Evolutionary conservation across 1,140 invertebrate species (phyloP), one percentile per base, ranked within the genome.

Genomic region (Lepidurus apus): DNA sequence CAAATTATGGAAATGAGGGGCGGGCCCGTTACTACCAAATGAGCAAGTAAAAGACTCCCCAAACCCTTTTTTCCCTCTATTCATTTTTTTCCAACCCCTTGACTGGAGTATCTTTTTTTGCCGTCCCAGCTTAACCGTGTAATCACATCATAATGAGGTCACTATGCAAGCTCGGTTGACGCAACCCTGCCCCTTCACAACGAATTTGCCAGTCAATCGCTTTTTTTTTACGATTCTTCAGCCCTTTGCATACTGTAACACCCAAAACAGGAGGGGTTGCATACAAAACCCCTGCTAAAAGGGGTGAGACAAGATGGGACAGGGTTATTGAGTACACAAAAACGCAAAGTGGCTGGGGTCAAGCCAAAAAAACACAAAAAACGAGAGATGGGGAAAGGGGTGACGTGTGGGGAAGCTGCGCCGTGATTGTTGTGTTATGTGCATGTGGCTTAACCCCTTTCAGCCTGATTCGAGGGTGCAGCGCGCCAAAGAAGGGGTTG

Each of bases 101-200:
- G 21, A 65, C 53, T n/a, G 21, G 53, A 65, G 53, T 21, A 65
- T 65, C 53, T 65, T 17, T 65, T 65, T 65, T 65, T 65, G 17
- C 21, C 13, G 7, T 65, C 21, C 1, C 17, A 65, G 53, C 53
- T 65, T 65, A 65, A 65, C 53, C 53, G 21, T 65, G 53, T 65
- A 65, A 65, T 65, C 53, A 65, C 53, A 65, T n/a, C 53, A 65
- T 65, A 65, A 65, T 65, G 53, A 65, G 53, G 53, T 65, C 53
- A 65, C 53, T 65, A 65, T 65, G 53, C 53, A 65, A 65, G 53
- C 53, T 65, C 13, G 4, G 9, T 65, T n/a, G 53, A 21, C 53
- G 21, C 53, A 65, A 65, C 53, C 53, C 53, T 21, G 7, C 53
- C 53, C 21, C 53, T 65, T 65, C 13, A 21, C 17, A 65, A 8